phyloP scores from a whole-genome alignment of 1,140 invertebrate species.

The Drosophila mauritiana region DNA sequence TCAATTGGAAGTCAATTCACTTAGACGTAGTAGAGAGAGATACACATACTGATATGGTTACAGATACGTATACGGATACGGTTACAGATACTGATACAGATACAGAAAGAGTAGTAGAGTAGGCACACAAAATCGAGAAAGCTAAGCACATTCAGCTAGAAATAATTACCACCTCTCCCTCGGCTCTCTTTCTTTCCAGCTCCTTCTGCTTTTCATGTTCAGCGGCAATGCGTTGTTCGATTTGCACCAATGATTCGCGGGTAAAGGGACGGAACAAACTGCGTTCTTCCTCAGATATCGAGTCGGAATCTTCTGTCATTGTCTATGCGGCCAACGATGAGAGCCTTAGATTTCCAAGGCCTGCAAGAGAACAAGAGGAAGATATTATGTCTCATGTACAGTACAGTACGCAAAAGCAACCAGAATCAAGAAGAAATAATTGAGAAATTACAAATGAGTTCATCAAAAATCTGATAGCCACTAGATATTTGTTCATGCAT shows the following conservation, averaged over 20 bases:
- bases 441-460: not conserved
- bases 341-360: constrained; percentile 85
- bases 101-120: constrained; percentile 53
- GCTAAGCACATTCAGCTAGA: constrained; percentile 72
- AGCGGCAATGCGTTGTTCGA: constrained; percentile 96
- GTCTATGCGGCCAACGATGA: constrained; percentile 86
- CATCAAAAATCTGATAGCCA: too few relatives aligned
- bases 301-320: constrained; percentile 96
- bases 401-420: too few relatives aligned
- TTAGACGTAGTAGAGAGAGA: constrained; percentile 33
- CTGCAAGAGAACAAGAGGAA: constrained; percentile 22
- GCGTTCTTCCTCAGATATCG: constrained; percentile 96
- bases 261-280: constrained; percentile 99
- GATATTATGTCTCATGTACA: too few relatives aligned
- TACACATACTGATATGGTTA: not conserved
- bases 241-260: constrained; percentile 96
- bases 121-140: constrained; percentile 48
- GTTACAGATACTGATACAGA: constrained; percentile 6
- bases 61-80: constrained; percentile 20
- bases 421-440: too few relatives aligned
- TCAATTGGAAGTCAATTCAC: constrained; percentile 48
- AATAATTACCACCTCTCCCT: constrained; percentile 91
- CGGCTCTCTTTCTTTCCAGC: constrained; percentile 97
- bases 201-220: constrained; percentile 98
- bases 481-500: too few relatives aligned